Evolutionary conservation across 2,113 vertebrate species (phyloP).

Genomic region (Nothobranchius kuhntae): DNA sequence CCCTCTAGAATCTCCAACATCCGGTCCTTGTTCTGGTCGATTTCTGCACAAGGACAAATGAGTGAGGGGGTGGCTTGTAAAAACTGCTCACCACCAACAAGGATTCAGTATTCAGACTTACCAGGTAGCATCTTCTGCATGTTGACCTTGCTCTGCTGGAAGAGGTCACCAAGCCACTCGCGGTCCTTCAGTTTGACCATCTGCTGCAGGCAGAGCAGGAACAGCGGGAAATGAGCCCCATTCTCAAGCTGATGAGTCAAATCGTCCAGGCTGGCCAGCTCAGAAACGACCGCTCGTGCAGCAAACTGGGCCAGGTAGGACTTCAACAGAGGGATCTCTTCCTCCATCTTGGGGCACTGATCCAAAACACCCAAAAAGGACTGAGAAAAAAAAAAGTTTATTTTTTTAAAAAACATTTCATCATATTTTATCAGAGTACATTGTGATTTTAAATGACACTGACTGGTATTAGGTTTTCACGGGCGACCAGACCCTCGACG

Average conservation of each 20-base stretch:
- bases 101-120: constrained; percentile 60
- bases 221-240: constrained; percentile 95
- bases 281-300: constrained; percentile 89
- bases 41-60: constrained; percentile 78
- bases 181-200: constrained; percentile 93
- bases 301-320: constrained; percentile 98
- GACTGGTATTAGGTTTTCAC: constrained; percentile 96
- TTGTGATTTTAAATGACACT: neutral
- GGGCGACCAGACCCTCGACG: constrained; percentile 88
- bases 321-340: constrained; percentile 95
- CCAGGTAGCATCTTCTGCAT: constrained; percentile 99
- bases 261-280: constrained; percentile 92
- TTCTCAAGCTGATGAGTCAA: constrained; percentile 95
- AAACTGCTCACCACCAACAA: neutral
- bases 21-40: constrained; percentile 97
- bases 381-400: constrained; percentile 57
- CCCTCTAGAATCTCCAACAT: constrained; percentile 99
- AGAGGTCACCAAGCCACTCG: constrained; percentile 95
- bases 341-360: constrained; percentile 95
- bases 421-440: no score
- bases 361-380: constrained; percentile 91
- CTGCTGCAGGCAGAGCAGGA: constrained; percentile 98
- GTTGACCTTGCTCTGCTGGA: constrained; percentile 96
- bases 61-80: neutral
- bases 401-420: no score